phyloP scores from a whole-genome alignment of 1,140 invertebrate species.

The Saccostrea glomerata region DNA sequence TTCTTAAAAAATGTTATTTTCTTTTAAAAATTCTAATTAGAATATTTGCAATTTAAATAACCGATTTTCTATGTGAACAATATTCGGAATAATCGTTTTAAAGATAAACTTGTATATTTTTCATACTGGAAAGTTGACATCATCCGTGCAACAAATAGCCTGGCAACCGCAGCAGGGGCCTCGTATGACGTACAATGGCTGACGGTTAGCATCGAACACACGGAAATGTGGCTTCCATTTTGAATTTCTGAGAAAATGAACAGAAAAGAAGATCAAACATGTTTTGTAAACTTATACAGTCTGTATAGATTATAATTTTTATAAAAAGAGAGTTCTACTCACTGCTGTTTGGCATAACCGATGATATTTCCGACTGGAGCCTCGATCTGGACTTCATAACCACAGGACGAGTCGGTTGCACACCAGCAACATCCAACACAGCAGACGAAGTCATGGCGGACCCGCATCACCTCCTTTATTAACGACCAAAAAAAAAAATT shows the following conservation, averaged over 20 bases:
- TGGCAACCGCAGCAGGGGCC: slow-evolving; percentile 52
- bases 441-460: slow-evolving; percentile 72
- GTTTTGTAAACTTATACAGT: too few relatives aligned
- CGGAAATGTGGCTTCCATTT: slow-evolving; percentile 51
- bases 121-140: neutral
- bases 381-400: slow-evolving; percentile 66
- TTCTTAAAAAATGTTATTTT: too few relatives aligned
- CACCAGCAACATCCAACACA: slow-evolving; percentile 71
- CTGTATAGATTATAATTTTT: too few relatives aligned
- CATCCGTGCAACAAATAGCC: slow-evolving; percentile 30
- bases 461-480: slow-evolving; percentile 71
- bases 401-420: slow-evolving; percentile 68
- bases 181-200: slow-evolving; percentile 40
- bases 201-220: slow-evolving; percentile 48
- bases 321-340: slow-evolving; percentile 33
- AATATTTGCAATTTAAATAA: too few relatives aligned
- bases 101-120: too few relatives aligned
- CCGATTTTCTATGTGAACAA: too few relatives aligned
- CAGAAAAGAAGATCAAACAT: neutral
- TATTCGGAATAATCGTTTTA: too few relatives aligned
- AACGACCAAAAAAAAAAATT: neutral
- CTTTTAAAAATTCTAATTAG: too few relatives aligned
- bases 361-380: slow-evolving; percentile 69
- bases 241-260: slow-evolving; percentile 38
- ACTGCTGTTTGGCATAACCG: slow-evolving; percentile 71